These are phyloP conservation scores for Orthosia gothica DNA, from an alignment of 2,888 invertebrate species.

Conservation along the genomic window DNA sequence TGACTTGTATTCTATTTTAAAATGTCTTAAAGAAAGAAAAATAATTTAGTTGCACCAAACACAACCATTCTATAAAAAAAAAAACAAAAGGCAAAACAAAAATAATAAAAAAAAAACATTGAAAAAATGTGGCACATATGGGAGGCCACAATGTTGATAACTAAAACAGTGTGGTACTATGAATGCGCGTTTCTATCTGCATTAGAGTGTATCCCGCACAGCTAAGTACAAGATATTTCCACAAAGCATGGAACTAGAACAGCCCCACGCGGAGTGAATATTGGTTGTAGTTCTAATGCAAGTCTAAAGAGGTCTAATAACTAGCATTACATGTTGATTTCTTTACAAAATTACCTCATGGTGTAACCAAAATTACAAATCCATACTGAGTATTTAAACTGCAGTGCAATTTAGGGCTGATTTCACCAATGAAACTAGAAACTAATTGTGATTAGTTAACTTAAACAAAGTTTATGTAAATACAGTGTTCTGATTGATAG, in stretches of 20 bases:
- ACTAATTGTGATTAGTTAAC: too few species aligned
- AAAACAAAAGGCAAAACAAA: too few species aligned
- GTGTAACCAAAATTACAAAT: not conserved
- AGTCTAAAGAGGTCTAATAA: too few species aligned
- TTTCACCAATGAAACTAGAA: too few species aligned
- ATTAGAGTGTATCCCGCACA: conserved; percentile 74
- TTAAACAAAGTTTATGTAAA: too few species aligned
- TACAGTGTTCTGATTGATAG: too few species aligned
- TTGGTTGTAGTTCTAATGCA: conserved; percentile 80
- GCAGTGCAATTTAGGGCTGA: too few species aligned
- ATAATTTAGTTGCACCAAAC: too few species aligned
- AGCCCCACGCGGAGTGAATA: conserved; percentile 82
- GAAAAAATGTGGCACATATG: conserved; percentile 87
- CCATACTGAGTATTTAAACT: not conserved
- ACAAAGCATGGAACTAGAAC: conserved; percentile 84
- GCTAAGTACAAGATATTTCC: conserved; percentile 83
- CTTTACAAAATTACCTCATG: not conserved
- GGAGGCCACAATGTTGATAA: conserved; percentile 87
- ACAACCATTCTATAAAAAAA: too few species aligned
- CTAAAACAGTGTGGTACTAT: conserved; percentile 87
- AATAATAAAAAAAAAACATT: not conserved
- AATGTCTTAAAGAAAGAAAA: too few species aligned
- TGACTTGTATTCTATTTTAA: not conserved
- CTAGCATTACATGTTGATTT: not conserved
- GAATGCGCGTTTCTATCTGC: conserved; percentile 86